Evolutionary conservation across 1,140 invertebrate species (phyloP), one percentile per base, ranked within the genome.

Genomic region (Anadara kagoshimensis): DNA sequence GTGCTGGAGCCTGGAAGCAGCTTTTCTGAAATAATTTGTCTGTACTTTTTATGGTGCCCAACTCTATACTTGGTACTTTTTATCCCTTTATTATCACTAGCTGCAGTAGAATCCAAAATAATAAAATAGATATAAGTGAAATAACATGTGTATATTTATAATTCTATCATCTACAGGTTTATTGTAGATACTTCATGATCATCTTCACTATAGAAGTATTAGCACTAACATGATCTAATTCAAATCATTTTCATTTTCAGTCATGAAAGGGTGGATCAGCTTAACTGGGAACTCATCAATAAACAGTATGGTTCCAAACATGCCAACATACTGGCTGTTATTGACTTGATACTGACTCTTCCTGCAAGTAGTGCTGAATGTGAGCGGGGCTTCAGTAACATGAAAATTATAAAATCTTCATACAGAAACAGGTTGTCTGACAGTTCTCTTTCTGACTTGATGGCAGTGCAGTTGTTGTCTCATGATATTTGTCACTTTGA

Each of bases 391-490:
- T 61, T 59, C 20, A 49, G 43, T 36, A 43, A 69, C 20, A 44
- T 69, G 10, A 69, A 69, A 47, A 24, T 59, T 0, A 69, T 69
- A 22, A 69, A 69, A 44, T 59, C 67, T 59, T 59, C 59, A 18
- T n/a, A 59, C 3, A 47, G 56, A 11, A 61, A 22, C 36, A 59
- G 29, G 36, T 29, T 59, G 56, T 16, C 43, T 29, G 22, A 69
- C 29, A 44, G 29, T 11, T 18, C 51, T 1, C 43, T 69, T 20
- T 59, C 59, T n/a, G 22, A 61, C 41, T 47, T 12, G 26, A 20
- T 69, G n/a, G 47, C 45, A 4, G 58, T 68, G 16, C 57, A 57
- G 45, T 43, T 57, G 44, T 22, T n/a, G 20, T 58, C 51, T 14
- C 59, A 36, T 3, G 59, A 62, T 62, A 43, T 62, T 20, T 20